A percentile compares a stretch with the other conserved stretches of the same genome.
Evolutionary conservation across 2,797 vertebrate genomes (phyloP).

Genomic region (Brachymystax lenok): DNA sequence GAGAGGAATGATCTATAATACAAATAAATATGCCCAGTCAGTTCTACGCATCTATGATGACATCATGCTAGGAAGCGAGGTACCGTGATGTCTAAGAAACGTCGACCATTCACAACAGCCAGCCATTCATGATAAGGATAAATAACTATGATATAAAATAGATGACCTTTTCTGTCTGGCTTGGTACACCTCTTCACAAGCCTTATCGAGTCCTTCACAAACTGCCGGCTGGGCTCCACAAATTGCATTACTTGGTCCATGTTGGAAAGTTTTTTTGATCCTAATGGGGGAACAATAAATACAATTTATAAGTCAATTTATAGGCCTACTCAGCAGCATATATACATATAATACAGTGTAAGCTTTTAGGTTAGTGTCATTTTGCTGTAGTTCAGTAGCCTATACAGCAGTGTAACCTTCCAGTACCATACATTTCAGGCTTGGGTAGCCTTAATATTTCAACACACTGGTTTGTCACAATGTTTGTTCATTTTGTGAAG

Average conservation of each 20-base stretch:
- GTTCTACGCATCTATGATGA: neutral
- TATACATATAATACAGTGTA: neutral
- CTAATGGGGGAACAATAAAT: neutral
- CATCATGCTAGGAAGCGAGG: neutral
- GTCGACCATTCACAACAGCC: neutral
- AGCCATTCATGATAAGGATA: neutral
- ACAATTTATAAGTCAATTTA: neutral
- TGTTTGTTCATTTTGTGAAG: neutral
- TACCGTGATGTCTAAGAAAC: neutral
- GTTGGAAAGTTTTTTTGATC: constrained; percentile 14
- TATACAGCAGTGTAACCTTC: neutral
- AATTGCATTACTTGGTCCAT: constrained; percentile 88
- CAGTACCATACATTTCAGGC: neutral
- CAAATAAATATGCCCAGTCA: no score
- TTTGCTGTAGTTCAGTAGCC: neutral
- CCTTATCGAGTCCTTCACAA: constrained; percentile 84
- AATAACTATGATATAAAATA: neutral
- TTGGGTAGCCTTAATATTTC: neutral
- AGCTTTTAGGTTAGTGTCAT: no score
- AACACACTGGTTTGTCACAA: neutral
- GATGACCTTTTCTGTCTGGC: constrained; percentile 84
- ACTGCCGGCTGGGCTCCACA: constrained; percentile 84
- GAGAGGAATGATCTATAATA: no score
- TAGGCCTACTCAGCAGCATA: neutral
- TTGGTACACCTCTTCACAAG: constrained; percentile 86